Evolutionary conservation across 2,113 vertebrate genomes (phyloP), one percentile per base, ranked within the genome.

Genomic region (Chauna torquata): DNA sequence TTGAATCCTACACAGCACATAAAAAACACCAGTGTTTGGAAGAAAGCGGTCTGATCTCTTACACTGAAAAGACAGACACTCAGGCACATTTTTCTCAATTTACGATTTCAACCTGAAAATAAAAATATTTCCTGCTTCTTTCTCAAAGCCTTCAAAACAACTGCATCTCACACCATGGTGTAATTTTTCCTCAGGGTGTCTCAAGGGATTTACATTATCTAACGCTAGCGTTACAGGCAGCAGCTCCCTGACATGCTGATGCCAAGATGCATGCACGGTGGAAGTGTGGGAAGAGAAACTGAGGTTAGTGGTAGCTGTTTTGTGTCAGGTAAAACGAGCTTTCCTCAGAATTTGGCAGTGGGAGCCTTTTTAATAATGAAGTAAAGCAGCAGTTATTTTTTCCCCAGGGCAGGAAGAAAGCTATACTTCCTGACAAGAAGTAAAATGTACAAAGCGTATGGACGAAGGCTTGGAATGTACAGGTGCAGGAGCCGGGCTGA

Each of bases 111-210:
- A 49, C 61, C 68, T 0, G 11, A 68, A 84, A 82, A 91, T 28
- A 88, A 71, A 92, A 94, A 86, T 61, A 88, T 78, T 96, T 71
- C 52, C 65, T 59, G 59, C 47, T 92, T 76, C 58, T 80, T 90
- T 89, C 76, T 92, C 85, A 34, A 94, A 27, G 61, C 82, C 40
- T 90, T 94, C 94, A 72, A 81, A 95, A 88, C 88, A 93, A 66
- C 68, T 55, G 82, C 64, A 49, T 81, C 72, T 94, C 79, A 34
- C 34, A 61, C 22, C 17, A 16, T 11, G 0, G 69, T 15, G 65
- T 47, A 57, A 42, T 92, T 87, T 89, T 69, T 82, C 94, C 66
- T 54, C 40, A 1, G 84, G 70, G 40, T 28, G 9, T 58, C 88
- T 81, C 9, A 0, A 61, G 80, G 72, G 80, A 76, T 96, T 94